Evolutionary conservation across 2,888 invertebrate genomes (phyloP).

Genomic region (Thera obeliscata): DNA sequence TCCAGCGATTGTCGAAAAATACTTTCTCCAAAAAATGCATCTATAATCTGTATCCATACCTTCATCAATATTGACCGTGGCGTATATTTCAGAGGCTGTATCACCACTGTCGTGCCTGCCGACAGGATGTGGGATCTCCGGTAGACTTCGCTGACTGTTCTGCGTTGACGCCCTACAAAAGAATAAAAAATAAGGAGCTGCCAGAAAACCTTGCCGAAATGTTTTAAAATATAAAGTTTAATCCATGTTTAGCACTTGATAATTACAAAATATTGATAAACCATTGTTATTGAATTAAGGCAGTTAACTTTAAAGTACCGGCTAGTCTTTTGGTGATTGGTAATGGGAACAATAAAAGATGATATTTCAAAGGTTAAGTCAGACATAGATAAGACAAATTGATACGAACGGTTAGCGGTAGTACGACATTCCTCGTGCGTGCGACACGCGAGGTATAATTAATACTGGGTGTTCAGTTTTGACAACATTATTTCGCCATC

Average conservation of each 20-base stretch:
- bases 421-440: conserved; percentile 22
- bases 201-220: neutral
- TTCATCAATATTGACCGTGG: conserved; percentile 88
- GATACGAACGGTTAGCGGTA: conserved; percentile 26
- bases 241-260: too few species aligned
- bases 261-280: too few species aligned
- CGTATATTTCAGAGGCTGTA: conserved; percentile 93
- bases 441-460: conserved; percentile 31
- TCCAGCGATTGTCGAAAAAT: too few species aligned
- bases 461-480: conserved; percentile 10
- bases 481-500: too few species aligned
- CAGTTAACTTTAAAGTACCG: too few species aligned
- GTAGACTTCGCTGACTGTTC: conserved; percentile 90
- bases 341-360: too few species aligned
- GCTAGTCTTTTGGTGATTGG: too few species aligned
- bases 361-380: conserved; percentile 13
- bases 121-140: conserved; percentile 90
- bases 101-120: conserved; percentile 88
- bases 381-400: conserved; percentile 31
- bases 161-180: conserved; percentile 76
- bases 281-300: too few species aligned
- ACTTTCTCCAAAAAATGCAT: neutral
- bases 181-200: neutral
- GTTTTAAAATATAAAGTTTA: too few species aligned
- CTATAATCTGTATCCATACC: conserved; percentile 52